A percentile compares a stretch with the other conserved stretches of the same genome.
phyloP scores from a whole-genome alignment of 2,113 vertebrate species.

The Gallinago undulata region DNA sequence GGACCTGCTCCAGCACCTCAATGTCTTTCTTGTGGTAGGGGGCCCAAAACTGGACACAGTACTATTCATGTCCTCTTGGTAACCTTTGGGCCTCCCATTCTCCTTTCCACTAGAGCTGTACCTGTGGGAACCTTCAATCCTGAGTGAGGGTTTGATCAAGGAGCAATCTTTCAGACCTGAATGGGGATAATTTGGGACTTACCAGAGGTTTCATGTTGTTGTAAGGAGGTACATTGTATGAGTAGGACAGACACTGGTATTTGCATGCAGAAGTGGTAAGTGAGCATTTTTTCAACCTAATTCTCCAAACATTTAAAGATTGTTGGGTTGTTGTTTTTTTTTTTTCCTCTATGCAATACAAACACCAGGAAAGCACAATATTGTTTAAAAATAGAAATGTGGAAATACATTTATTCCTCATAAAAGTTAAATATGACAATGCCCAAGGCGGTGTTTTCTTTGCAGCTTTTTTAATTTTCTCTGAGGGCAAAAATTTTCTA shows the following conservation, averaged over 20 bases:
- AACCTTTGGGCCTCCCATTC: neutral
- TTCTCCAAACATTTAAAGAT: neutral
- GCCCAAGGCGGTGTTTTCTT: neutral
- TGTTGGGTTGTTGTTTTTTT: neutral
- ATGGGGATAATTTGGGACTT: neutral
- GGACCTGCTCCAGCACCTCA: no score
- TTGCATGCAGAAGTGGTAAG: neutral
- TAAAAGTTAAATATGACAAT: neutral
- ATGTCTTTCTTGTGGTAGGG: no score
- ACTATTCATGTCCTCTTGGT: neutral
- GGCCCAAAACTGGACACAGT: no score
- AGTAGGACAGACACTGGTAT: neutral
- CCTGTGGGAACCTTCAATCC: neutral
- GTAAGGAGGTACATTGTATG: accelerated
- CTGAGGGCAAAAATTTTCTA: neutral
- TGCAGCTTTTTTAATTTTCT: neutral
- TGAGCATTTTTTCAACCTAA: neutral
- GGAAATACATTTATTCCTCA: neutral
- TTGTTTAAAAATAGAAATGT: neutral
- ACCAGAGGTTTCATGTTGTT: neutral
- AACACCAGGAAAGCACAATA: neutral
- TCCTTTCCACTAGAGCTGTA: neutral
- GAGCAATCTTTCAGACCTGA: neutral
- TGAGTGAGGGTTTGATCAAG: accelerated
- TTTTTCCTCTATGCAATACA: neutral